Evolutionary conservation across 1,140 invertebrate species (phyloP).

Genomic region (Cherax quadricarinatus): DNA sequence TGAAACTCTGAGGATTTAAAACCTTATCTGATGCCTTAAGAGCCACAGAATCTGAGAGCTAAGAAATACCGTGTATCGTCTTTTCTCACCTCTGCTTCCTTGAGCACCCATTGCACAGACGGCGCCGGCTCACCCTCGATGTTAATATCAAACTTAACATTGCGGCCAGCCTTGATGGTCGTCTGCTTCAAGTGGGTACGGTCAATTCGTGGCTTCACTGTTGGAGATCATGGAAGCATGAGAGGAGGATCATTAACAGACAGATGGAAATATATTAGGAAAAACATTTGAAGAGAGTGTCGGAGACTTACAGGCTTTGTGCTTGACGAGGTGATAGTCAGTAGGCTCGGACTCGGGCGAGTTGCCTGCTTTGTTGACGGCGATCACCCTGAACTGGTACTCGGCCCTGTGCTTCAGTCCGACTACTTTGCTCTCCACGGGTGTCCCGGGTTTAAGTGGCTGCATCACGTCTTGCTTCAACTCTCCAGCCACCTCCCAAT

Average conservation of each 20-base stretch:
- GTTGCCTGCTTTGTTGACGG: conserved; percentile 96
- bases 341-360: conserved; percentile 96
- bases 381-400: conserved; percentile 96
- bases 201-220: conserved; percentile 97
- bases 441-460: conserved; percentile 78
- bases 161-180: conserved; percentile 92
- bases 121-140: conserved; percentile 96
- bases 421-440: conserved; percentile 86
- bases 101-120: conserved; percentile 90
- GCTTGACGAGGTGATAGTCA: conserved; percentile 93
- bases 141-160: conserved; percentile 94
- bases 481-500: conserved; percentile 85
- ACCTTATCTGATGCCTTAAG: no score
- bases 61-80: no score
- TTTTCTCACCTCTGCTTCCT: conserved; percentile 78
- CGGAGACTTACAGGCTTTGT: conserved; percentile 86
- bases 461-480: conserved; percentile 67
- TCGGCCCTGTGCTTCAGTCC: conserved; percentile 93
- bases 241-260: neutral
- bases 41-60: no score
- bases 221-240: conserved; percentile 63
- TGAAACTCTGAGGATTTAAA: no score
- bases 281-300: neutral
- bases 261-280: neutral
- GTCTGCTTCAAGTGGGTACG: conserved; percentile 94